These are phyloP conservation scores for Vicugna pacos DNA, from an alignment of 2,113 vertebrate species.

Conservation along the genomic window DNA sequence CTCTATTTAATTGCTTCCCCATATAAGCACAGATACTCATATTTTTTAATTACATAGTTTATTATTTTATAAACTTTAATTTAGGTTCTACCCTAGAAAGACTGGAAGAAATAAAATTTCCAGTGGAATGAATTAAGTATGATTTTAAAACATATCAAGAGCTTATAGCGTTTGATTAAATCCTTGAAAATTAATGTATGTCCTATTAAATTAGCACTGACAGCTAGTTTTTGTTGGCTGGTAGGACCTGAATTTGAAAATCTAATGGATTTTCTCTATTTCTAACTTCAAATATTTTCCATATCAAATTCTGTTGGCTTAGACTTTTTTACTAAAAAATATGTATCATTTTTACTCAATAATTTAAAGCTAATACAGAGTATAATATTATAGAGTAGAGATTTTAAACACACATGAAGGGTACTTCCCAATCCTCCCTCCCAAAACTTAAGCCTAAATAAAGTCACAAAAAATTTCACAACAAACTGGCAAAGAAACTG, in stretches of 20 bases:
- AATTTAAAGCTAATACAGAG: constrained; percentile 15
- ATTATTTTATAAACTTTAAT: constrained; percentile 54
- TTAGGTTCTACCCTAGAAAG: constrained; percentile 31
- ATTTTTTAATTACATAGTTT: neutral
- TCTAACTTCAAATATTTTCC: constrained; percentile 64
- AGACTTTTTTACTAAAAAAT: constrained; percentile 1
- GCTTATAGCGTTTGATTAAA: constrained; percentile 54
- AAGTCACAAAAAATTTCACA: constrained; percentile 39
- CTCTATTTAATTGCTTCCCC: neutral
- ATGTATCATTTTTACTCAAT: neutral
- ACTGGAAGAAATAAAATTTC: constrained; percentile 43
- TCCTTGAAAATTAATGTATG: neutral
- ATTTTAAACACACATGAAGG: neutral
- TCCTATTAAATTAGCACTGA: constrained; percentile 20
- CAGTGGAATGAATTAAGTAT: constrained; percentile 49
- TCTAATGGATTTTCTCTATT: constrained; percentile 35
- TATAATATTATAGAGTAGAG: constrained; percentile 15
- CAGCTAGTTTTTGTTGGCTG: neutral
- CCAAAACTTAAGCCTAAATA: constrained; percentile 54
- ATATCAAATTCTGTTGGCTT: constrained; percentile 40
- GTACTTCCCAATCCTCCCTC: neutral
- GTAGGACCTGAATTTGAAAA: constrained; percentile 44
- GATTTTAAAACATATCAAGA: constrained; percentile 47
- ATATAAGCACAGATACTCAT: constrained; percentile 7
- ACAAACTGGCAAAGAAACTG: constrained; percentile 2